Evolutionary conservation across 2,888 invertebrate species (phyloP).

Genomic region (Diloba caeruleocephala): DNA sequence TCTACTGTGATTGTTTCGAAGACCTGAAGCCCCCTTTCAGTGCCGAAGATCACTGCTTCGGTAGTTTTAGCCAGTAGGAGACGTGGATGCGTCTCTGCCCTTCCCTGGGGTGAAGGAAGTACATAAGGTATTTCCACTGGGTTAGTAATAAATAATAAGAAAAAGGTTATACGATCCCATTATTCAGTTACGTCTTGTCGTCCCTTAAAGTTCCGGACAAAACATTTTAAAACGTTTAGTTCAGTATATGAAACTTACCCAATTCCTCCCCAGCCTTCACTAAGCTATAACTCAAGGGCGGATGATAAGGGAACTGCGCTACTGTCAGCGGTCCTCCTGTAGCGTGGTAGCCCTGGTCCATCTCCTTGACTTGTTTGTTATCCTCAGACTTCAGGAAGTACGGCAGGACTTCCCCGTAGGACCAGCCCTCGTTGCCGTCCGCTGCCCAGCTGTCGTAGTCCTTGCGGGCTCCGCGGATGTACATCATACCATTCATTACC

Average conservation of each 20-base stretch:
- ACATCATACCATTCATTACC: conserved; percentile 98
- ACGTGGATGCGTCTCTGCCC: too few species aligned
- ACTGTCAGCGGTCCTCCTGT: conserved; percentile 94
- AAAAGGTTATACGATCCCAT: too few species aligned
- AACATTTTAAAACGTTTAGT: too few species aligned
- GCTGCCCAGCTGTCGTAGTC: conserved; percentile 97
- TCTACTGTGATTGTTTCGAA: too few species aligned
- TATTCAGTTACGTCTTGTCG: too few species aligned
- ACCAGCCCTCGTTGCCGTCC: conserved; percentile 96
- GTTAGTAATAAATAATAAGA: too few species aligned
- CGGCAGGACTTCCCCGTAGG: conserved; percentile 96
- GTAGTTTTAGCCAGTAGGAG: too few species aligned
- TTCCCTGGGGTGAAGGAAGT: too few species aligned
- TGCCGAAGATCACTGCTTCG: too few species aligned
- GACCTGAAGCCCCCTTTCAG: too few species aligned
- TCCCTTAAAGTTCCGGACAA: too few species aligned
- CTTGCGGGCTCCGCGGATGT: conserved; percentile 95
- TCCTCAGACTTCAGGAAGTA: conserved; percentile 96
- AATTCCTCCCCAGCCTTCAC: conserved; percentile 94
- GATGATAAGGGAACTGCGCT: conserved; percentile 95
- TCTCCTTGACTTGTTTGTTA: conserved; percentile 91
- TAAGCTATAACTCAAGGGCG: conserved; percentile 93
- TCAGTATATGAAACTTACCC: conserved; percentile 78
- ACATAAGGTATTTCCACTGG: too few species aligned
- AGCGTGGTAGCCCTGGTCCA: conserved; percentile 94